These are phyloP conservation scores for Triplophysa siluroides DNA, from an alignment of 2,113 vertebrate species.

Conservation along the genomic window DNA sequence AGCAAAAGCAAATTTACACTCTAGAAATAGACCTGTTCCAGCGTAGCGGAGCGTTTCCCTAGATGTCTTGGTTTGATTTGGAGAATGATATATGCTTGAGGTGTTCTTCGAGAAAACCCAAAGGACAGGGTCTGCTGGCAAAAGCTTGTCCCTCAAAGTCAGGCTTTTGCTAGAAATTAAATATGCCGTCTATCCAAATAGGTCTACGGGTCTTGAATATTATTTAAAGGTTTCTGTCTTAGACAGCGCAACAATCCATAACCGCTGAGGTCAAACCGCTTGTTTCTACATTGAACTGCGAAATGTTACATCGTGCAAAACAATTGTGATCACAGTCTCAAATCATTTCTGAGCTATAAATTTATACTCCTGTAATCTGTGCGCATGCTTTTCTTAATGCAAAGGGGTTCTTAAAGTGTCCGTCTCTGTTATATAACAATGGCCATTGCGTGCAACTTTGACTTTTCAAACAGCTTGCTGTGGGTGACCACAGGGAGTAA, in stretches of 20 bases:
- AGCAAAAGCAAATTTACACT: constrained; percentile 44
- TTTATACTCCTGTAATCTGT: constrained; percentile 74
- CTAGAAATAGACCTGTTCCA: constrained; percentile 44
- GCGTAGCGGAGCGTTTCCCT: constrained; percentile 38
- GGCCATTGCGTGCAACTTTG: constrained; percentile 78
- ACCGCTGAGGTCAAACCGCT: constrained; percentile 17
- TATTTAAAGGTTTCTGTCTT: neutral
- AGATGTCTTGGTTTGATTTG: constrained; percentile 52
- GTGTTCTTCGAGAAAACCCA: constrained; percentile 57
- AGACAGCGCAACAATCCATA: neutral
- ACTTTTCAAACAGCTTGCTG: constrained; percentile 81
- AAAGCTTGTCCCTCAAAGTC: neutral
- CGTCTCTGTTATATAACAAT: constrained; percentile 80
- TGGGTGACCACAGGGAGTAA: constrained; percentile 69
- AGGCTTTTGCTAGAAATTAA: neutral
- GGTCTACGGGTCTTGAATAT: neutral
- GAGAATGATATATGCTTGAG: constrained; percentile 54
- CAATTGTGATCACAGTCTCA: constrained; percentile 67
- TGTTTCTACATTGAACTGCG: constrained; percentile 40
- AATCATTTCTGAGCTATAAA: constrained; percentile 73
- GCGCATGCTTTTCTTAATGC: constrained; percentile 77
- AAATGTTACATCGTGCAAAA: constrained; percentile 66
- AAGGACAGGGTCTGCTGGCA: constrained; percentile 34
- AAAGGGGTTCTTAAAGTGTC: constrained; percentile 78
- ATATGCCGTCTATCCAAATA: neutral